Percentiles rank a stretch among this genome's conserved stretches.
phyloP scores from a whole-genome alignment of 2,888 invertebrate species.

The Nycteola revayana region DNA sequence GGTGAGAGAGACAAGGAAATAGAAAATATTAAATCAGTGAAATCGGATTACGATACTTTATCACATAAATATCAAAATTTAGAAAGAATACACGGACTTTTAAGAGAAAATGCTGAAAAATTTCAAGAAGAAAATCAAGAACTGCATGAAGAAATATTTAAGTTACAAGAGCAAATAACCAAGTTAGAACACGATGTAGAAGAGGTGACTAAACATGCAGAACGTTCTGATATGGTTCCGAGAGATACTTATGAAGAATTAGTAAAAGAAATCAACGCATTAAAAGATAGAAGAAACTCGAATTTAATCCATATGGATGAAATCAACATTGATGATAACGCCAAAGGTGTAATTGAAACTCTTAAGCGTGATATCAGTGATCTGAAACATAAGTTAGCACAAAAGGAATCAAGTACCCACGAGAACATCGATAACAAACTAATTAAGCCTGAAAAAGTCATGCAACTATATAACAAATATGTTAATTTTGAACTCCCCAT shows the following conservation, averaged over 20 bases:
- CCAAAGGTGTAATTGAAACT: constrained; percentile 74
- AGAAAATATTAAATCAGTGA: constrained; percentile 40
- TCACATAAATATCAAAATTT: constrained; percentile 74
- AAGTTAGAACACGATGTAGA: constrained; percentile 73
- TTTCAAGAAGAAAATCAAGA: constrained; percentile 79
- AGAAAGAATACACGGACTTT: constrained; percentile 64
- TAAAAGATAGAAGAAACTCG: constrained; percentile 55
- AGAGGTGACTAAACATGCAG: constrained; percentile 49
- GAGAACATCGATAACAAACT: constrained; percentile 45
- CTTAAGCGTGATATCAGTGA: constrained; percentile 72
- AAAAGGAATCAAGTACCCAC: constrained; percentile 44
- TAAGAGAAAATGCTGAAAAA: constrained; percentile 74
- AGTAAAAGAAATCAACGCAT: constrained; percentile 55
- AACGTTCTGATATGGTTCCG: constrained; percentile 54
- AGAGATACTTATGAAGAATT: constrained; percentile 62
- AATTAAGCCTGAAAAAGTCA: constrained; percentile 62
- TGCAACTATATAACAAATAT: constrained; percentile 71
- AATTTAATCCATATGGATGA: constrained; percentile 62
- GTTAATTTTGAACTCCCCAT: constrained; percentile 73
- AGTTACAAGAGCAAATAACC: constrained; percentile 71
- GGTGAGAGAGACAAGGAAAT: constrained; percentile 70
- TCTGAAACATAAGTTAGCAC: constrained; percentile 59
- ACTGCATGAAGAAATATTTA: constrained; percentile 76
- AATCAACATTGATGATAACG: constrained; percentile 74
- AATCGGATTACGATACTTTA: constrained; percentile 63